phyloP scores from a whole-genome alignment of 2,888 invertebrate species.

The Tholera decimalis region DNA sequence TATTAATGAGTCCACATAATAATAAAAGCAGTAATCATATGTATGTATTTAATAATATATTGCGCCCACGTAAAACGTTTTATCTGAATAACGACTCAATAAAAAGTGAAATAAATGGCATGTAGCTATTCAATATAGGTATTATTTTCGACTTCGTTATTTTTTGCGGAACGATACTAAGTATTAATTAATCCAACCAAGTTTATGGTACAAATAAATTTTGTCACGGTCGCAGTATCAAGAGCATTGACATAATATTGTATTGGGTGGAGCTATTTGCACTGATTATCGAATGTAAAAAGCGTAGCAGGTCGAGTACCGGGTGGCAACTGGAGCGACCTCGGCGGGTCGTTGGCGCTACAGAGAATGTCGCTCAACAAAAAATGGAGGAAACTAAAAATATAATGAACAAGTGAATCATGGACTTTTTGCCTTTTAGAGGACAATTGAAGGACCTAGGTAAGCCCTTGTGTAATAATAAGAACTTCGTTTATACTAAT shows the following conservation, averaged over 20 bases:
- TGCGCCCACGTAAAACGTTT: conserved; percentile 33
- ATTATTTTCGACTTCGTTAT: conserved; percentile 12
- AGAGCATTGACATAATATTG: conserved; percentile 42
- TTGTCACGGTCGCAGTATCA: conserved; percentile 30
- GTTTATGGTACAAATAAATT: conserved; percentile 47
- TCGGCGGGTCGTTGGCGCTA: conserved; percentile 83
- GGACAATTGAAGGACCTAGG: conserved; percentile 13
- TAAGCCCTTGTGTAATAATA: conserved; percentile 3
- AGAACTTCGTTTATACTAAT: not conserved
- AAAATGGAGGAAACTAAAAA: conserved; percentile 65
- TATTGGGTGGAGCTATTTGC: conserved; percentile 45
- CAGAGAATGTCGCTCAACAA: conserved; percentile 80
- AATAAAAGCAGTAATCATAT: conserved; percentile 34
- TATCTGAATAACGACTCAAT: conserved; percentile 14
- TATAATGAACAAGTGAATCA: conserved; percentile 57
- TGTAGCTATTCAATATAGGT: conserved; percentile 4
- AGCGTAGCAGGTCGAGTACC: conserved; percentile 73
- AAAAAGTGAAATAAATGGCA: conserved; percentile 43
- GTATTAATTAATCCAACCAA: conserved; percentile 34
- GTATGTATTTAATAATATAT: conserved; percentile 34
- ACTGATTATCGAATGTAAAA: conserved; percentile 68
- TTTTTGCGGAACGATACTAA: conserved; percentile 38
- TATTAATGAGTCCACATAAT: conserved; percentile 38
- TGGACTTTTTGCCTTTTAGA: conserved; percentile 30
- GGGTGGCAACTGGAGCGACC: conserved; percentile 77